Conservation (phyloP, 2,113 vertebrate species). For the Ceyx cyanopectus region DNA sequence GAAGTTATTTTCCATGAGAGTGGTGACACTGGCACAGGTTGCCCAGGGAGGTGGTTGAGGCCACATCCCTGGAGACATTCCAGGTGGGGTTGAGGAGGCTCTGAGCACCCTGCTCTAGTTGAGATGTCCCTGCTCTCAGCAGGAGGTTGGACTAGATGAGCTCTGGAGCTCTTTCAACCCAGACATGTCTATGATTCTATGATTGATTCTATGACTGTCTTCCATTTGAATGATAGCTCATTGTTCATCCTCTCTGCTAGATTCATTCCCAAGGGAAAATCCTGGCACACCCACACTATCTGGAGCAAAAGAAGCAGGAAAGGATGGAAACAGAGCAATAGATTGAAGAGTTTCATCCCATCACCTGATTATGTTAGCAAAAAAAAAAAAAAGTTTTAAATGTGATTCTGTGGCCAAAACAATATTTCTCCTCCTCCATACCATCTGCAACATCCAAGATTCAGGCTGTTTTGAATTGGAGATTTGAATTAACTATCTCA, state of each 20-base stretch:
- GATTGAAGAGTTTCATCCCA: neutral
- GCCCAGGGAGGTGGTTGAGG: no score
- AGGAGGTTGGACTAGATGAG: no score
- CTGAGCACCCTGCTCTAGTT: no score
- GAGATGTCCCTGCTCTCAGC: no score
- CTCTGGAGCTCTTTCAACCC: no score
- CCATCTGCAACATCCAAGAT: slow-evolving; percentile 56
- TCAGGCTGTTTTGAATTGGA: slow-evolving; percentile 33
- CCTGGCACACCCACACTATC: neutral
- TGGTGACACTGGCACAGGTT: no score
- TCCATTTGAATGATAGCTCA: neutral
- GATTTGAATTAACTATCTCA: slow-evolving; percentile 15
- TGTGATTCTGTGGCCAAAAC: neutral
- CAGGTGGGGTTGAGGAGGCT: no score
- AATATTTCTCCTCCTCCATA: slow-evolving; percentile 49
- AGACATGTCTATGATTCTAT: no score
- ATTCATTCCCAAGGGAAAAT: neutral
- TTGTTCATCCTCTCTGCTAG: neutral
- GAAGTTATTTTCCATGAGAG: no score
- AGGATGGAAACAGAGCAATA: neutral
- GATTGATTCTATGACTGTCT: neutral
- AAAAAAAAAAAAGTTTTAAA: neutral
- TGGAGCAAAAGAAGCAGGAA: neutral
- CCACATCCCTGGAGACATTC: no score
- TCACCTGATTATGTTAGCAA: neutral